Conservation (phyloP, 2,797 vertebrate species). For the Lacerta agilis region DNA sequence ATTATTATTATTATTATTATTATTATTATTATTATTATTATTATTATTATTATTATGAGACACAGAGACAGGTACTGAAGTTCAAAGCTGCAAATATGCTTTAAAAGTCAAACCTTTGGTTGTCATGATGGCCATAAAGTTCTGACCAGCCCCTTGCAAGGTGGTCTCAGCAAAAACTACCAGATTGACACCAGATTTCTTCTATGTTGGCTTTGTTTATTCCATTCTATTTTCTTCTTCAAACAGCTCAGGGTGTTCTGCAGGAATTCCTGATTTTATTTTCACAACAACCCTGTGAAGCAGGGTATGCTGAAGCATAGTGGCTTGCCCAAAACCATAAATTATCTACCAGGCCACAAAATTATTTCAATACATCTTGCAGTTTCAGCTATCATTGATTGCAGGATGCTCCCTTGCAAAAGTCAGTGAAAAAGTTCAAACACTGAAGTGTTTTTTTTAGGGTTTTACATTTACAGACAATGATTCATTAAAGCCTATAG, state of each 20-base stretch:
- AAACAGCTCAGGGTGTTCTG: not conserved
- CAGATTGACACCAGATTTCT: not conserved
- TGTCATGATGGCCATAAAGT: not conserved
- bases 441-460: not conserved
- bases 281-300: not conserved
- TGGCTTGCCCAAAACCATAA: not conserved
- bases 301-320: not conserved
- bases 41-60: too few relatives aligned
- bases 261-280: not conserved
- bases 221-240: not conserved
- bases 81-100: not conserved
- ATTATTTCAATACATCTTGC: not conserved
- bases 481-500: constrained; percentile 2
- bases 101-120: not conserved
- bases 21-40: too few relatives aligned
- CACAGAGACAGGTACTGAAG: too few relatives aligned
- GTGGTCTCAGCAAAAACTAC: not conserved
- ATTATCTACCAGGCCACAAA: not conserved
- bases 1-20: too few relatives aligned
- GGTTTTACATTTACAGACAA: not conserved
- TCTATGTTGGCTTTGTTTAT: not conserved
- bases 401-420: not conserved
- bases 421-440: not conserved
- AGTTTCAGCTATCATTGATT: not conserved
- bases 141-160: not conserved